phyloP scores from a whole-genome alignment of 2,113 vertebrate species.

The Nerophis lumbriciformis region DNA sequence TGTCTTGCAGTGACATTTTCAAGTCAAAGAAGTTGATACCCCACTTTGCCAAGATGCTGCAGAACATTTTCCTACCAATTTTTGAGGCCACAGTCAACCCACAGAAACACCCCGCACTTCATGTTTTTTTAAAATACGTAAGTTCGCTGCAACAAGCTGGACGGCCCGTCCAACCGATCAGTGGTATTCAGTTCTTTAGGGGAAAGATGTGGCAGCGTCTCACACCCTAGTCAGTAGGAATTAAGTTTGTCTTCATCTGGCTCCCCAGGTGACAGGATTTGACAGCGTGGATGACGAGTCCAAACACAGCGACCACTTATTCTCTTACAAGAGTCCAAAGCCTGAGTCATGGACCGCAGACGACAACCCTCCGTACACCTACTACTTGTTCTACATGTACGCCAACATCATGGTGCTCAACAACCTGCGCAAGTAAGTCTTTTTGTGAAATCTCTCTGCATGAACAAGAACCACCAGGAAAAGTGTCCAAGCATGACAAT shows the following conservation, averaged over 20 bases:
- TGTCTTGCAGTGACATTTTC: slow-evolving; percentile 89
- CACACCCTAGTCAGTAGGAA: no score
- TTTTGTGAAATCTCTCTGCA: no score
- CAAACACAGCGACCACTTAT: slow-evolving; percentile 96
- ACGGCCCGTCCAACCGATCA: background rate
- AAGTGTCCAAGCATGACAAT: background rate
- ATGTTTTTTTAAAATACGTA: slow-evolving; percentile 95
- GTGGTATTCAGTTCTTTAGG: background rate
- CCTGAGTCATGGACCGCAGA: slow-evolving; percentile 86
- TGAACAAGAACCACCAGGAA: background rate
- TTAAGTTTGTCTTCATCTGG: background rate
- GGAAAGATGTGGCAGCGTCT: no score
- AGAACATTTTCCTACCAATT: slow-evolving; percentile 93
- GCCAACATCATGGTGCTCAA: slow-evolving; percentile 98
- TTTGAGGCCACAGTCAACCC: slow-evolving; percentile 94
- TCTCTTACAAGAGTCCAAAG: slow-evolving; percentile 90
- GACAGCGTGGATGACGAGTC: slow-evolving; percentile 98
- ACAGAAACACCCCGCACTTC: slow-evolving; percentile 81
- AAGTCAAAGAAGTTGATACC: slow-evolving; percentile 84
- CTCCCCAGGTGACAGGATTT: slow-evolving; percentile 87
- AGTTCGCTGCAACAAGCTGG: slow-evolving; percentile 48
- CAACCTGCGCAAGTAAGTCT: slow-evolving; percentile 88
- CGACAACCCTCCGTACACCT: slow-evolving; percentile 93
- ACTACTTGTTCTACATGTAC: slow-evolving; percentile 98
- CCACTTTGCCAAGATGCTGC: slow-evolving; percentile 90